phyloP scores from a whole-genome alignment of 2,888 invertebrate genomes.

The Coenonympha glycerion region DNA sequence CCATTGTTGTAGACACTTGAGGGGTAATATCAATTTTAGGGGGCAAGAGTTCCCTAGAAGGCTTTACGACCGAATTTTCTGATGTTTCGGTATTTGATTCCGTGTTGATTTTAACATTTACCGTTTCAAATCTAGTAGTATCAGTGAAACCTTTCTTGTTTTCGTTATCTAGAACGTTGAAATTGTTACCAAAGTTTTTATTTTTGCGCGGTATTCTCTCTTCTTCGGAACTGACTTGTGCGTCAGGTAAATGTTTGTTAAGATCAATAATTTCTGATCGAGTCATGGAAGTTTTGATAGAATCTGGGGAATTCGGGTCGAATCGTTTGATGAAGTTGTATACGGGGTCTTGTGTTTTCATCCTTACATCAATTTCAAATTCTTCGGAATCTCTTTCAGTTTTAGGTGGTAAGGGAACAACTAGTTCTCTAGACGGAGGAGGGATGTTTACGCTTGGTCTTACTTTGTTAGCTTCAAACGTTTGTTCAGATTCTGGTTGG shows the following conservation, averaged over 20 bases:
- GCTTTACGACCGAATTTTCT: slow-evolving; percentile 35
- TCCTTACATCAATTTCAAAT: slow-evolving; percentile 38
- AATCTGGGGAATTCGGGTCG: slow-evolving; percentile 60
- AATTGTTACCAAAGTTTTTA: slow-evolving; percentile 46
- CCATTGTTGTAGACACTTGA: slow-evolving; percentile 69
- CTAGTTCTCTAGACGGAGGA: slow-evolving; percentile 45
- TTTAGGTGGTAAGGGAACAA: slow-evolving; percentile 44
- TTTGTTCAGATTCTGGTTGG: neutral
- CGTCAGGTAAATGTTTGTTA: slow-evolving; percentile 57
- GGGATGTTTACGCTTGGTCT: slow-evolving; percentile 27
- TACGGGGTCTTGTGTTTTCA: slow-evolving; percentile 47
- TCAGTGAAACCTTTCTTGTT: slow-evolving; percentile 45
- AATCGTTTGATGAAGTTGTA: slow-evolving; percentile 67
- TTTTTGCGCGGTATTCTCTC: slow-evolving; percentile 52
- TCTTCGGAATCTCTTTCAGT: slow-evolving; percentile 40
- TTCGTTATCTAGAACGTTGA: slow-evolving; percentile 45
- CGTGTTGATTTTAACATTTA: slow-evolving; percentile 46
- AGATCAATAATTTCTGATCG: slow-evolving; percentile 57
- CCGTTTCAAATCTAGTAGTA: slow-evolving; percentile 45
- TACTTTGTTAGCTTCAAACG: slow-evolving; percentile 12
- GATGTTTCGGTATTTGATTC: slow-evolving; percentile 23
- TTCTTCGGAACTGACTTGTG: slow-evolving; percentile 60
- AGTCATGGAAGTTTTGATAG: slow-evolving; percentile 57
- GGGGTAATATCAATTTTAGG: slow-evolving; percentile 68
- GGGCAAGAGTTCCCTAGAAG: slow-evolving; percentile 64